Conservation (phyloP, 1,140 invertebrate species). For the Heliothis subflexa region DNA sequence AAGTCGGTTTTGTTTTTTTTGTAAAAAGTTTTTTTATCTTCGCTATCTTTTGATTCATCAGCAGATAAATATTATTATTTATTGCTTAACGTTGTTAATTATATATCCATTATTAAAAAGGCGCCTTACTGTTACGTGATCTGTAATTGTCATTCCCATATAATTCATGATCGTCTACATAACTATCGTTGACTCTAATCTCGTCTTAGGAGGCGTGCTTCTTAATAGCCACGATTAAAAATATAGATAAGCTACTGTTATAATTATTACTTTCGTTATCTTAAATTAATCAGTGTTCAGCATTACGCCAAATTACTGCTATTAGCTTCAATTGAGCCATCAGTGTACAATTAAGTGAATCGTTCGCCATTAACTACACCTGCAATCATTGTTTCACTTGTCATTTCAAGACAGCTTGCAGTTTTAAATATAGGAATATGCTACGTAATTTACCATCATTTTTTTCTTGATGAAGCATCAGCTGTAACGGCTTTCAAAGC, state of each 20-base stretch:
- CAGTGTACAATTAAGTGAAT: conserved; percentile 42
- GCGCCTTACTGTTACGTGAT: no score
- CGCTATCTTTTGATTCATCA: no score
- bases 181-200: not conserved
- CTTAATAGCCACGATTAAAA: conserved; percentile 27
- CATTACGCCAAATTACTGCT: conserved; percentile 39
- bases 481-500: not conserved
- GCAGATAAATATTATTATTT: no score
- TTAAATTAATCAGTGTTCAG: conserved; percentile 42
- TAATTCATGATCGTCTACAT: not conserved
- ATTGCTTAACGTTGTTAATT: no score
- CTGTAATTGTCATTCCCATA: conserved; percentile 6
- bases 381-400: conserved; percentile 42
- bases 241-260: conserved; percentile 40
- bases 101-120: no score
- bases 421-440: conserved; percentile 7
- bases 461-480: not conserved
- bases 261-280: conserved; percentile 40
- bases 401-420: conserved; percentile 19
- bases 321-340: conserved; percentile 44
- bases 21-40: no score
- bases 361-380: conserved; percentile 16
- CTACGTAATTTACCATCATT: not conserved
- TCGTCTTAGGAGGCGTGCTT: conserved; percentile 19
- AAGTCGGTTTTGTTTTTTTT: no score